Evolutionary conservation across 2,113 vertebrate genomes (phyloP).

Genomic region (Myrmecobius fasciatus): DNA sequence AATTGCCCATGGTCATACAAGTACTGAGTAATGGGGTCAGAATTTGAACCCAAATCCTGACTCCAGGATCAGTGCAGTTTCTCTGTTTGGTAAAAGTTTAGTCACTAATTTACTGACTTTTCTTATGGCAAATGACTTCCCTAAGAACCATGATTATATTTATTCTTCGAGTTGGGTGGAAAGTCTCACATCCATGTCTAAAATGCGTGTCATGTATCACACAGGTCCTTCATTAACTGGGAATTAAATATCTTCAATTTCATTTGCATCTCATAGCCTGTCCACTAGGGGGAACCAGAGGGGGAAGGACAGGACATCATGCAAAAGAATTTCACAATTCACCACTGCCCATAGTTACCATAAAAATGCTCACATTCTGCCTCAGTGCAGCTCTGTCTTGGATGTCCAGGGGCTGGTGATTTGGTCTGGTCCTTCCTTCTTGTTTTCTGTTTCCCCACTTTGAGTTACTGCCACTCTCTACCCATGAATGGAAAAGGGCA

Average conservation of each 20-base stretch:
- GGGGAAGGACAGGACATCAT: neutral
- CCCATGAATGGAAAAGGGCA: neutral
- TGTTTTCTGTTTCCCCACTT: neutral
- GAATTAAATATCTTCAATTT: neutral
- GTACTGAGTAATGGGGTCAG: neutral
- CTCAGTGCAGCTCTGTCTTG: neutral
- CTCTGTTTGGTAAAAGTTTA: neutral
- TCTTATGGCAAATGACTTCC: neutral
- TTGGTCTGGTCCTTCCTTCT: neutral
- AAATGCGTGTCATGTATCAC: neutral
- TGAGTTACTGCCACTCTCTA: neutral
- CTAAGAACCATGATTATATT: neutral
- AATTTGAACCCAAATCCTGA: neutral
- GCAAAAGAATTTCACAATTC: neutral
- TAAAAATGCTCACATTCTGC: neutral
- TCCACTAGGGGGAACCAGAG: neutral
- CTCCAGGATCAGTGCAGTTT: neutral
- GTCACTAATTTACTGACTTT: neutral
- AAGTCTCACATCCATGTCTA: neutral
- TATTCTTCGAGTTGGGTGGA: neutral
- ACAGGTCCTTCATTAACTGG: neutral
- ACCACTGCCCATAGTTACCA: neutral
- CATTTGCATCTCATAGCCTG: neutral
- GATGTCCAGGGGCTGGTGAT: neutral
- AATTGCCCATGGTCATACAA: neutral